Evolutionary conservation across 2,888 invertebrate genomes (phyloP).

Genomic region (Luperina testacea): DNA sequence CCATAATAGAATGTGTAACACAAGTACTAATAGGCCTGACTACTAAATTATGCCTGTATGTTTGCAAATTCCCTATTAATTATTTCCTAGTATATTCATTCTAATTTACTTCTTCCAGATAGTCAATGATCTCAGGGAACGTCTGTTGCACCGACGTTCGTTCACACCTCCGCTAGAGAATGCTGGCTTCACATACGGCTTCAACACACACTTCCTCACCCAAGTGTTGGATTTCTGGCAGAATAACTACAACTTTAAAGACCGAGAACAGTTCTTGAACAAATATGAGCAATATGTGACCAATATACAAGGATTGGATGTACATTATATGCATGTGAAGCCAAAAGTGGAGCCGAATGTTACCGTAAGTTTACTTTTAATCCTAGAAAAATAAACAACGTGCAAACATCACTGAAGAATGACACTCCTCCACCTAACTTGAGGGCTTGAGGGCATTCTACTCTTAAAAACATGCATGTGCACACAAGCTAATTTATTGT

Average conservation of each 20-base stretch:
- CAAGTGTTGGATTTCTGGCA: conserved; percentile 94
- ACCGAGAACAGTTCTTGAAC: conserved; percentile 93
- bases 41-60: background rate
- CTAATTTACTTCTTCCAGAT: conserved; percentile 78
- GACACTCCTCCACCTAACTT: background rate
- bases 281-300: conserved; percentile 93
- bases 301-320: conserved; percentile 92
- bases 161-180: conserved; percentile 91
- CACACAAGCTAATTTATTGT: too few relatives aligned
- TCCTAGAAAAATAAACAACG: background rate
- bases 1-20: background rate
- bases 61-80: background rate
- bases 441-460: background rate
- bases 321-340: conserved; percentile 94
- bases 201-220: conserved; percentile 92
- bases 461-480: background rate
- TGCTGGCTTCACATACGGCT: conserved; percentile 94
- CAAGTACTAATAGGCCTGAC: background rate
- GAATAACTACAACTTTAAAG: conserved; percentile 91
- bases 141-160: conserved; percentile 87
- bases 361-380: conserved; percentile 70
- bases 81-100: background rate
- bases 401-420: background rate
- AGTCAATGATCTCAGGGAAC: conserved; percentile 88
- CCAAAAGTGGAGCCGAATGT: conserved; percentile 81